Conservation (phyloP, 2,113 vertebrate genomes). For the Cyprinodon brontotheroides region DNA sequence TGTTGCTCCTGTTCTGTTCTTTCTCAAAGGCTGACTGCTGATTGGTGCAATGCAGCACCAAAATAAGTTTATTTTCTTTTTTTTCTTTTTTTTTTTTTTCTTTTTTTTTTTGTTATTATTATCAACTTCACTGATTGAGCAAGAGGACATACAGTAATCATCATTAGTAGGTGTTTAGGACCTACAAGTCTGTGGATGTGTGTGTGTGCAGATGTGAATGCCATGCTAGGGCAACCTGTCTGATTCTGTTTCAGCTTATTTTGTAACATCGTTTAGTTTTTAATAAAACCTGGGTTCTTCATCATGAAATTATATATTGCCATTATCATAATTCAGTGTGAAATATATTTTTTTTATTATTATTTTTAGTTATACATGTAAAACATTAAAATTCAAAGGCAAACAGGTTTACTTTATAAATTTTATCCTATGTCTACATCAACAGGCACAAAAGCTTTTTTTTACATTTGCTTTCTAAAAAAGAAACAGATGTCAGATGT, state of each 20-base stretch:
- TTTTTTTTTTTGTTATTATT: too few species aligned
- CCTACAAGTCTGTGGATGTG: not conserved
- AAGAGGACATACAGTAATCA: too few species aligned
- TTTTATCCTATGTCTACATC: not conserved
- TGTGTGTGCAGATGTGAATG: not conserved
- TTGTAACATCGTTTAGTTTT: not conserved
- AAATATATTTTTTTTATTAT: not conserved
- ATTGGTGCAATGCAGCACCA: too few species aligned
- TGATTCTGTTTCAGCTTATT: not conserved
- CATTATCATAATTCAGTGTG: not conserved
- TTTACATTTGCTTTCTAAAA: slow-evolving; percentile 27
- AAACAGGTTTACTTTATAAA: not conserved
- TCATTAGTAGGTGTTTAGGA: too few species aligned
- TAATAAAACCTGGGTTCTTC: not conserved
- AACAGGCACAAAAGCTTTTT: not conserved
- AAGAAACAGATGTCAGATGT: slow-evolving; percentile 32
- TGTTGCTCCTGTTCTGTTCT: too few species aligned
- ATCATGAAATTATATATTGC: too few species aligned
- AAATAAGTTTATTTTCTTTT: too few species aligned
- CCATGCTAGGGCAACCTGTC: not conserved
- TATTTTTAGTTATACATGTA: too few species aligned
- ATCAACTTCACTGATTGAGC: too few species aligned
- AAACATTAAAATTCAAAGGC: too few species aligned
- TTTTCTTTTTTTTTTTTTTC: too few species aligned
- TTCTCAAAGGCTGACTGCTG: too few species aligned